Conservation (phyloP, 2,113 vertebrate species). For the Eolophus roseicapilla region DNA sequence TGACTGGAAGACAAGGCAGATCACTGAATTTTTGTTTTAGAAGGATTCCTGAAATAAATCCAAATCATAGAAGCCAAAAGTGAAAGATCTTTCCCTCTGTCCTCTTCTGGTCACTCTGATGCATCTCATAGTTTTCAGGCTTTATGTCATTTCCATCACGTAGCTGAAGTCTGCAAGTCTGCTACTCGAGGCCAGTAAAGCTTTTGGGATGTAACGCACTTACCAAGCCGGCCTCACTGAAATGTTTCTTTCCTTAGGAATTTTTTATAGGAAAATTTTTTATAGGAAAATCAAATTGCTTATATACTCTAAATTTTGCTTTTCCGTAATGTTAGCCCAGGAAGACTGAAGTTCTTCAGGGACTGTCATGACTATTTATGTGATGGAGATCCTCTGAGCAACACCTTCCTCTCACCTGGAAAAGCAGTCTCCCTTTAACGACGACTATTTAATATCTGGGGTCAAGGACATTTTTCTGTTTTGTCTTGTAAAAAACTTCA, state of each 20-base stretch:
- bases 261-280: not conserved
- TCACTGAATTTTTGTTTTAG: not conserved
- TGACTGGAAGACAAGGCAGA: not conserved
- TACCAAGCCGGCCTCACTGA: not conserved
- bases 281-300: not conserved
- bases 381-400: not conserved
- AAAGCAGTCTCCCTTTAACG: not conserved
- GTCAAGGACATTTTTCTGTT: not conserved
- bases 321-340: not conserved
- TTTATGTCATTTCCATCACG: not conserved
- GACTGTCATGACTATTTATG: not conserved
- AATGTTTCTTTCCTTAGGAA: not conserved
- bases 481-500: not conserved
- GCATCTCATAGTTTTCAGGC: not conserved
- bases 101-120: not conserved
- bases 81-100: not conserved
- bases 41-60: not conserved
- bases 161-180: not conserved
- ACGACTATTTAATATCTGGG: not conserved
- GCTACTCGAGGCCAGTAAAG: not conserved
- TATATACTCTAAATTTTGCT: not conserved
- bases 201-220: not conserved
- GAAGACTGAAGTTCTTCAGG: not conserved
- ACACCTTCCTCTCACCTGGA: not conserved
- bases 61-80: not conserved